Evolutionary conservation across 2,888 invertebrate species (phyloP).

Genomic region (Cheilosia grossa): DNA sequence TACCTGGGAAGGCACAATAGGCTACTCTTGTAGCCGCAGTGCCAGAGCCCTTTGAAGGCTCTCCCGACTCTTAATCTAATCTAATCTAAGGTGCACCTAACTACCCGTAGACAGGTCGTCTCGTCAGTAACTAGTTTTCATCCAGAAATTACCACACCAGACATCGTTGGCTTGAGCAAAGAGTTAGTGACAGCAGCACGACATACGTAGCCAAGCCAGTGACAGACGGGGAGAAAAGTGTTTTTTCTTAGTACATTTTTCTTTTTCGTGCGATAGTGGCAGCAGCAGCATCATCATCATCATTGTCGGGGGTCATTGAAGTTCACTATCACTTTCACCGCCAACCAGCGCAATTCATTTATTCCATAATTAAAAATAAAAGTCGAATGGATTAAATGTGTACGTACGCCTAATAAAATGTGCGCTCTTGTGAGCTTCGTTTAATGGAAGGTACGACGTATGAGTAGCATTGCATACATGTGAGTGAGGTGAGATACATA

Average conservation of each 20-base stretch:
- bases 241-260: constrained; percentile 39
- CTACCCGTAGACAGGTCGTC: constrained; percentile 62
- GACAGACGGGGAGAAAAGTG: constrained; percentile 63
- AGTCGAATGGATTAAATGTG: constrained; percentile 20
- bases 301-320: constrained; percentile 79
- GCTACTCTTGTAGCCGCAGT: no score
- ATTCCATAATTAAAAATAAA: constrained; percentile 58
- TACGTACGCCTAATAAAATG: constrained; percentile 43
- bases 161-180: constrained; percentile 25
- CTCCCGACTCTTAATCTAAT: no score
- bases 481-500: constrained; percentile 14
- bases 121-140: constrained; percentile 71
- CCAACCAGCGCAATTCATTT: constrained; percentile 51
- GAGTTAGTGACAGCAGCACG: constrained; percentile 31
- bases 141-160: constrained; percentile 65
- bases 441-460: neutral
- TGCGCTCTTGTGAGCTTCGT: constrained; percentile 24
- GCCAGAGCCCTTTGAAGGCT: no score
- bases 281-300: constrained; percentile 46
- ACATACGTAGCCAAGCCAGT: constrained; percentile 43
- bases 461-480: neutral
- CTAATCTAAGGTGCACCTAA: constrained; percentile 62
- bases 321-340: constrained; percentile 83
- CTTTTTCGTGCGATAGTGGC: constrained; percentile 27
- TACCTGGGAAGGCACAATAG: no score